Base-by-base conservation (phyloP, 2,797 vertebrate species). In the Thripadectes ignobilis region DNA sequence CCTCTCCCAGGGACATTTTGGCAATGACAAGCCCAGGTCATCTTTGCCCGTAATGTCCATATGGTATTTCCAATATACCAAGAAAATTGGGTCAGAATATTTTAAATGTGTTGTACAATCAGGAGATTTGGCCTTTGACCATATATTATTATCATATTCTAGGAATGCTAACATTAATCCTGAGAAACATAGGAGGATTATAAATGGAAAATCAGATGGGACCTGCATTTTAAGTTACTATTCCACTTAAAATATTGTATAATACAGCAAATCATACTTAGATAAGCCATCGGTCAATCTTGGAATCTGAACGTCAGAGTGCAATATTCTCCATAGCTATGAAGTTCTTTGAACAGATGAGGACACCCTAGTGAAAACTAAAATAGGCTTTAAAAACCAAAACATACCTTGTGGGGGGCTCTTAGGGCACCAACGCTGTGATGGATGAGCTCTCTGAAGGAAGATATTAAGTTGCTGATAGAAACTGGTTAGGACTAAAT, bases 391-490 rank as follows among this genome's bases (percentile, higher is more conserved):
- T 43, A 36, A 90, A 57, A 89, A 12, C 0, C 32, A n/a, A 54
- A 55, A 14, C 5, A 5, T 49, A 20, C 14, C 61, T 78, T 21
- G 21, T 0, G 1, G 14, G 30, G 32, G 7, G 7, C 4, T 72
- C 71, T 73, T 21, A 8, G 48, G 41, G 30, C n/a, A 12, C 14
- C 30, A 18, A 6, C 0, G 2, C 29, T 27, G 34, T 4, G 22
- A 10, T 4, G 58, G 87, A 20, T 16, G 30, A 83, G 61, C 16
- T 79, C 48, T 62, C 78, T 46, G 51, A 36, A 88, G 48, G 82
- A 89, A 62, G 2, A 13, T 52, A 10, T 39, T 36, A 10, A 27
- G 17, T 7, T 21, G 7, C 14, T 27, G 21, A 29, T 6, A 63
- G 19, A 46, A 80, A 26, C 7, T 4, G 3, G 2, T 29, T 12